Evolutionary conservation across 1,140 invertebrate species (phyloP), one percentile per base, ranked within the genome.

Genomic region (Drosophila eugracilis): DNA sequence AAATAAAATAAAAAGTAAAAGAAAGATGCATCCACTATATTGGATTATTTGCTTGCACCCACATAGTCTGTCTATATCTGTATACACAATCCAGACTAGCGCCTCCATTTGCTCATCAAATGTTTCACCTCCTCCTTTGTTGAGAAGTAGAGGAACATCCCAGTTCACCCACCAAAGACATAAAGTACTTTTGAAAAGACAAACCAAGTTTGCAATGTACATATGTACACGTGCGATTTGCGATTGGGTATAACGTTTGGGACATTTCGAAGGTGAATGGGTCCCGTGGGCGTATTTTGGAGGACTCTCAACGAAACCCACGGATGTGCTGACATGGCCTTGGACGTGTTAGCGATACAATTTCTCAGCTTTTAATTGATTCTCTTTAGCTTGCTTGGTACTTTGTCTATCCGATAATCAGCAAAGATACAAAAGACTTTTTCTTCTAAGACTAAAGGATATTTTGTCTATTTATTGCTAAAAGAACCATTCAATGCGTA

Each of bases 301-400:
- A 47, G 45, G 34, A 24, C n/a, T 44, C 36, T 54, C 24, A 19
- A 30, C 22, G 36, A 21, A 15, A 22, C 30, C 9, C 55, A 30
- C 39, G 74, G 73, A 24, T 57, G 45, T 85, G 73, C 63, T 66
- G 50, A 60, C 47, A 53, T 39, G 36, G 24, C 48, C 48, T 36
- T 73, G 67, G 55, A 47, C 45, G 15, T 53, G 57, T 39, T 79
- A 59, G 41, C 50, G 41, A 32, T 78, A 41, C 62, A 47, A 78
- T 75, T 77, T 69, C 42, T 44, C 21, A 58, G 48, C 66, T 63
- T 84, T 79, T 84, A 85, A 85, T 85, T 84, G 80, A 84, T 84
- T 84, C 67, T 58, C 6, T 60, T 34, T 54, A 50, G 45, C 39
- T 39, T 41, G 39, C 21, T n/a, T 41, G 47, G n/a, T 45, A 65